Conservation (phyloP, 1,140 invertebrate genomes). For the Listronotus bonariensis region DNA sequence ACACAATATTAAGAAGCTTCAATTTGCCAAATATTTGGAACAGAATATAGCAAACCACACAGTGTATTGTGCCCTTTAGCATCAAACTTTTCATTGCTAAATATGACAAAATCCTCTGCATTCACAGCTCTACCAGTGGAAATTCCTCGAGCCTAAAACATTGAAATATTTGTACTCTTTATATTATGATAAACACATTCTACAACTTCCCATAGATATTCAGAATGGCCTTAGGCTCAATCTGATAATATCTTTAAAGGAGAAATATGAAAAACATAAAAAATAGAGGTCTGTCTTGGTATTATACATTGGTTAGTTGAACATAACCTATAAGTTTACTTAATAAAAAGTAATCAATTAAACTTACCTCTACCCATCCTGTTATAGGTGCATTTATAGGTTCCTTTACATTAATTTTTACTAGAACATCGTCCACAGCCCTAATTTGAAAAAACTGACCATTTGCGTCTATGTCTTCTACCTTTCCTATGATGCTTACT, state of each 20-base stretch:
- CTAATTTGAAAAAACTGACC: constrained; percentile 22
- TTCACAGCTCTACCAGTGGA: constrained; percentile 21
- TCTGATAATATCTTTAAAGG: background rate
- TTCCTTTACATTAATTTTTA: constrained; percentile 20
- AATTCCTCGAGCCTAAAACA: constrained; percentile 27
- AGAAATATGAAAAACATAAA: background rate
- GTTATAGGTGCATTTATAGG: constrained; percentile 17
- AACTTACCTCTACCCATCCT: constrained; percentile 31
- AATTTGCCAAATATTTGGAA: constrained; percentile 28
- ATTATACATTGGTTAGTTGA: background rate
- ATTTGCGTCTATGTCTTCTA: constrained; percentile 3
- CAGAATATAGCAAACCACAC: constrained; percentile 27
- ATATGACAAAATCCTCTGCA: constrained; percentile 29
- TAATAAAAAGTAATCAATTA: background rate
- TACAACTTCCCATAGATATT: no score
- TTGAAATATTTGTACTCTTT: no score
- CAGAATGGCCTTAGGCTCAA: no score
- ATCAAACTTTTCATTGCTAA: constrained; percentile 33
- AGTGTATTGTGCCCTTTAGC: constrained; percentile 21
- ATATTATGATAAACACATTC: no score
- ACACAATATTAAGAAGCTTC: background rate
- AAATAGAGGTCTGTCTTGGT: background rate
- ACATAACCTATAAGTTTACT: background rate
- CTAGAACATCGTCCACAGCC: constrained; percentile 22
- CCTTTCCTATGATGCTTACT: constrained; percentile 24